Evolutionary conservation across 2,888 invertebrate species (phyloP).

Genomic region (Timema cristinae): DNA sequence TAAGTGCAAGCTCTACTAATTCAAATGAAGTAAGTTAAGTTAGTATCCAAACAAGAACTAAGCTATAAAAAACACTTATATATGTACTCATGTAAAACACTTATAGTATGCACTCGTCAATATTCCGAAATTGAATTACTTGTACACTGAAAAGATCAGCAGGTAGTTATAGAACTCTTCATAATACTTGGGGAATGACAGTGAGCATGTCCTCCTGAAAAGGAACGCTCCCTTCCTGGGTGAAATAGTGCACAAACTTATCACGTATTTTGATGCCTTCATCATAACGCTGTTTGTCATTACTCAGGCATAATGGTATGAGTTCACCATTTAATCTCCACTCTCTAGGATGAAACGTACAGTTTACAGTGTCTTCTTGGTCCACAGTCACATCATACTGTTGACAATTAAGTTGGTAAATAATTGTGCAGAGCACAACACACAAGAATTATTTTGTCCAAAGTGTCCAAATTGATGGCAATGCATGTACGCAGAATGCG

Average conservation of each 20-base stretch:
- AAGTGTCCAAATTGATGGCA: background rate
- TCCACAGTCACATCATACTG: background rate
- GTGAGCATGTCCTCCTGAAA: constrained; percentile 8
- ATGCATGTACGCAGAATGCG: background rate
- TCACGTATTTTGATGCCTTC: constrained; percentile 4
- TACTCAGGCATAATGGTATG: background rate
- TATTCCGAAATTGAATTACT: no score
- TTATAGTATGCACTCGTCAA: no score
- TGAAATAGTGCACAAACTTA: constrained; percentile 7
- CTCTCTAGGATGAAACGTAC: background rate
- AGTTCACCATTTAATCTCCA: background rate
- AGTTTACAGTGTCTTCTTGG: constrained; percentile 10
- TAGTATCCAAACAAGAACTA: no score
- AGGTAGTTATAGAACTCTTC: background rate
- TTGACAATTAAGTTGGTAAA: background rate
- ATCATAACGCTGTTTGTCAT: background rate
- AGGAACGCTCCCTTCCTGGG: constrained; percentile 1
- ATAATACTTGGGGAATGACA: background rate
- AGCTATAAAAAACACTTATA: no score
- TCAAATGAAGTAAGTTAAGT: no score
- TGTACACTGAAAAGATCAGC: no score
- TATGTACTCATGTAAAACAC: no score
- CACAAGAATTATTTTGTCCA: background rate
- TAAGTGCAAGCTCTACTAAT: no score
- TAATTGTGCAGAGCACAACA: constrained; percentile 11